Evolutionary conservation across 2,797 vertebrate species (phyloP), one percentile per base, ranked within the genome.

Genomic region (Danionella dracula): DNA sequence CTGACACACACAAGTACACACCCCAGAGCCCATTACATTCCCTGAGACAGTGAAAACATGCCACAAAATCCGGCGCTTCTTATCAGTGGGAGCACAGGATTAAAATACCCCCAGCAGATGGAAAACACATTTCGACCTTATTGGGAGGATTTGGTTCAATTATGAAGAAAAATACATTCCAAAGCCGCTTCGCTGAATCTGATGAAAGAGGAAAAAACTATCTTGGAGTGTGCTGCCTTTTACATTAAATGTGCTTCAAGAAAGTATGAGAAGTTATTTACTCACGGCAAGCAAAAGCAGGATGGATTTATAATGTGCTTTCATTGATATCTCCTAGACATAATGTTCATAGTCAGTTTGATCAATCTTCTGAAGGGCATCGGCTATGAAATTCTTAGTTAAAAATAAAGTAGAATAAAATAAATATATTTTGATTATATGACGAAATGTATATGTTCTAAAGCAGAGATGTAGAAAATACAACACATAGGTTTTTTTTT

Each of bases 101-200:
- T 71, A 70, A 76, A 74, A 74, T 76, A 84, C 75, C 76, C 60
- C 68, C 72, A 74, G 23, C 83, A 84, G 83, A 86, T 76, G 7
- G 46, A 56, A 80, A 81, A 82, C 80, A 76, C 72, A 77, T 85
- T 83, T 82, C 76, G 56, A 41, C 38, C 65, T 83, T 83, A 81
- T 82, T 82, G 21, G 78, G 72, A 77, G 80, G 83, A 85, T 86
- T 87, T 82, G 65, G 79, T 82, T 84, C 68, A 84, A 89, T 88
- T 84, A 85, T 78, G 65, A 78, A 71, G 78, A 73, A 84, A 83
- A 87, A 87, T 71, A 87, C 83, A 89, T 86, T 88, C 82, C 85
- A 85, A 40, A 0, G 9, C 46, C 16, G 66, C 75, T 80, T 63
- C 46, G 71, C 83, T 74, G 69, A 72, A 50, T 73, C 66, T 67